phyloP scores from a whole-genome alignment of 2,888 invertebrate genomes.

The Lycocerus yunnanus region DNA sequence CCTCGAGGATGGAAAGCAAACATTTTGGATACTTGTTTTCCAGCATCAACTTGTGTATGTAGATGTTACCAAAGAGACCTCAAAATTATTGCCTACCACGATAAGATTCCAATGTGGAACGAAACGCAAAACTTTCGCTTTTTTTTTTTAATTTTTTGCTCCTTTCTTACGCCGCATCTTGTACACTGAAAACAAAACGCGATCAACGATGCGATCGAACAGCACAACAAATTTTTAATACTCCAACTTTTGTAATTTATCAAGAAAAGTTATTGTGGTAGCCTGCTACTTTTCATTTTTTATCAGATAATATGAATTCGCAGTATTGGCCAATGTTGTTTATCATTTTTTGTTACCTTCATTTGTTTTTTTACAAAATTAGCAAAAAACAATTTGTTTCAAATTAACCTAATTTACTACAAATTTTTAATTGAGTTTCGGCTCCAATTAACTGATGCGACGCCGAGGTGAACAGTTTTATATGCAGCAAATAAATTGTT shows the following conservation, averaged over 20 bases:
- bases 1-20: conserved; percentile 36
- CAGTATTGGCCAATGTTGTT: background rate
- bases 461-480: background rate
- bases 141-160: background rate
- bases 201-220: background rate
- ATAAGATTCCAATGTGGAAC: conserved; percentile 26
- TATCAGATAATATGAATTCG: background rate
- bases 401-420: background rate
- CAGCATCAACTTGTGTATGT: conserved; percentile 28
- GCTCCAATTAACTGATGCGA: background rate
- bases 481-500: background rate
- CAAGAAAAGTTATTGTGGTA: background rate
- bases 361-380: background rate
- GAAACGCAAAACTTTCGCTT: background rate
- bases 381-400: background rate
- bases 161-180: background rate
- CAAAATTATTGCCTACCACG: conserved; percentile 30
- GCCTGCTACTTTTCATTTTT: background rate
- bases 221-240: background rate
- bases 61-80: conserved; percentile 34
- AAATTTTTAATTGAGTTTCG: background rate
- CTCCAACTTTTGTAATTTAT: background rate
- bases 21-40: conserved; percentile 33
- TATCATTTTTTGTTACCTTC: background rate
- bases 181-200: background rate